Evolutionary conservation across 2,797 vertebrate species (phyloP).

Genomic region (Spea hammondii): DNA sequence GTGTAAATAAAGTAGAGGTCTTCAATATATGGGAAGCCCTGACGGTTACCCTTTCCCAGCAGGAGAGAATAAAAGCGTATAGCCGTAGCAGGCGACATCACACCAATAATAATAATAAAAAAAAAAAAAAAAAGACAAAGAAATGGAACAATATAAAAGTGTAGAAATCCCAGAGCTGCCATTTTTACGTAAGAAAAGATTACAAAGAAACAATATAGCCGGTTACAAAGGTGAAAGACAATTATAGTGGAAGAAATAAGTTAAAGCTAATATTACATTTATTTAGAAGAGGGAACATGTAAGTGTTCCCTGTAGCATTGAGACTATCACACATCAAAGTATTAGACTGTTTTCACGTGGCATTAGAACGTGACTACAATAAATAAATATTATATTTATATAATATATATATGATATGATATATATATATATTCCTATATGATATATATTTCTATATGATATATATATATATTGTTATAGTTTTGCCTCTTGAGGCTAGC

Average conservation of each 20-base stretch:
- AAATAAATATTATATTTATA: no score
- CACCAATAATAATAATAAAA: conserved; percentile 28
- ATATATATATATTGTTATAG: no score
- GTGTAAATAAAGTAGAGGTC: conserved; percentile 33
- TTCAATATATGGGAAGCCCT: conserved; percentile 43
- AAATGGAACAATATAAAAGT: conserved; percentile 18
- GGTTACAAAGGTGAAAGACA: conserved; percentile 30
- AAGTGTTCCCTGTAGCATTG: not conserved
- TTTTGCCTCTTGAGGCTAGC: no score
- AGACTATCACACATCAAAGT: conserved; percentile 9
- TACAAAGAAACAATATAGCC: conserved; percentile 27
- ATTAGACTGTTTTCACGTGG: conserved; percentile 18
- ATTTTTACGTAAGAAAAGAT: conserved; percentile 20
- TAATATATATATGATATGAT: no score
- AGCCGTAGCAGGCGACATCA: conserved; percentile 50
- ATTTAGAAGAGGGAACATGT: conserved; percentile 32
- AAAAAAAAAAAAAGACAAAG: conserved; percentile 10
- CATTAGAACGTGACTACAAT: conserved; percentile 12
- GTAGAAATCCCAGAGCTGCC: not conserved
- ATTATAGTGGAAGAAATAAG: conserved; percentile 35
- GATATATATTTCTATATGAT: no score
- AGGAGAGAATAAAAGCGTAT: conserved; percentile 48
- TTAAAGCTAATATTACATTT: conserved; percentile 31
- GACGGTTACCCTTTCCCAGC: conserved; percentile 46
- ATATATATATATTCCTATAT: no score